phyloP scores from a whole-genome alignment of 2,888 invertebrate species.

The Chorisops tibialis region DNA sequence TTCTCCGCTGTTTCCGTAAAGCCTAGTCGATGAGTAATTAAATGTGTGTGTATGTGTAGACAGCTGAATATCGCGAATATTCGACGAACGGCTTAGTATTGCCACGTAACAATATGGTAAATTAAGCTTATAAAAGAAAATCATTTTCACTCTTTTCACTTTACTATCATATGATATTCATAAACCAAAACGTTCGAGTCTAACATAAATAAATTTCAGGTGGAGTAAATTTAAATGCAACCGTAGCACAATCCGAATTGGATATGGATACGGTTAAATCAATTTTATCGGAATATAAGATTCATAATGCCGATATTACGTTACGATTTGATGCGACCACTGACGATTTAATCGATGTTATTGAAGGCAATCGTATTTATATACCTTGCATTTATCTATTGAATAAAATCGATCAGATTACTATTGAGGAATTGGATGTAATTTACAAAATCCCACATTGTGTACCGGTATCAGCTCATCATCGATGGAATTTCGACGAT shows the following conservation, averaged over 20 bases:
- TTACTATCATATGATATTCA: no score
- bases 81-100: no score
- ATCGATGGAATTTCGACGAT: constrained; percentile 99
- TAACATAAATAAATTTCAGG: constrained; percentile 48
- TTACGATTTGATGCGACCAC: constrained; percentile 91
- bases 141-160: no score
- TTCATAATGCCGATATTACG: constrained; percentile 98
- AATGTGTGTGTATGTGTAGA: no score
- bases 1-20: no score
- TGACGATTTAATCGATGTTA: constrained; percentile 96
- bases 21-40: no score
- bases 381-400: constrained; percentile 97
- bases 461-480: constrained; percentile 99
- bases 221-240: constrained; percentile 90
- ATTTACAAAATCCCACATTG: constrained; percentile 99
- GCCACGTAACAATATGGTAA: no score
- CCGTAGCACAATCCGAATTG: constrained; percentile 89
- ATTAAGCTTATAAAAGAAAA: no score
- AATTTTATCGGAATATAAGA: constrained; percentile 95
- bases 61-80: no score
- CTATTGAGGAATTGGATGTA: constrained; percentile 93
- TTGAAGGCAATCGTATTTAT: constrained; percentile 98
- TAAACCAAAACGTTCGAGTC: no score
- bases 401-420: constrained; percentile 98
- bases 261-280: constrained; percentile 93